Evolutionary conservation across 2,797 vertebrate genomes (phyloP).

Genomic region (Picus viridis): DNA sequence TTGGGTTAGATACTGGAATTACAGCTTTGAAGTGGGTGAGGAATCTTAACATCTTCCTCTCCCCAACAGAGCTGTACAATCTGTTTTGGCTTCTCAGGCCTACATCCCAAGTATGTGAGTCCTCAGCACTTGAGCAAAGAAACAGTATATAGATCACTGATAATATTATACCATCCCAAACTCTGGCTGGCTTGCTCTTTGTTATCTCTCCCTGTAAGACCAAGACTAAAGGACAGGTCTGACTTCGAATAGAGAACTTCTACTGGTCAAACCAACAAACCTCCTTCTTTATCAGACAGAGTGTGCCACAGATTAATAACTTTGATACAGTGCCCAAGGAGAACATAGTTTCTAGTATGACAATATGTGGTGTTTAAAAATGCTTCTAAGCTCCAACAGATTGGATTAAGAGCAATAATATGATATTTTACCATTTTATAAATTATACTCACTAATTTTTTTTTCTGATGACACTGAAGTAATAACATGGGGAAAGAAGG

Average conservation of each 20-base stretch:
- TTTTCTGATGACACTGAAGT: neutral
- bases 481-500: neutral
- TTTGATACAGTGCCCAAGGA: neutral
- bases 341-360: neutral
- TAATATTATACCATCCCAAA: neutral
- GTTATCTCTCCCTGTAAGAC: neutral
- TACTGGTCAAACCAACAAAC: neutral
- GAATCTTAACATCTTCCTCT: neutral
- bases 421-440: neutral
- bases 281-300: neutral
- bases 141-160: neutral
- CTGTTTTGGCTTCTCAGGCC: neutral
- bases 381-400: neutral
- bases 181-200: neutral
- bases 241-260: neutral
- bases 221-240: neutral
- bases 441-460: accelerated
- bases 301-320: neutral
- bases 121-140: neutral
- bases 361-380: neutral
- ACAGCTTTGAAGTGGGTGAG: neutral
- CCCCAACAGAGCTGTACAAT: neutral
- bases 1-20: neutral
- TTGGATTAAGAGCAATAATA: neutral
- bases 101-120: neutral